These are phyloP conservation scores for Ormyrus rosae DNA, from an alignment of 2,888 invertebrate genomes.

Conservation along the genomic window DNA sequence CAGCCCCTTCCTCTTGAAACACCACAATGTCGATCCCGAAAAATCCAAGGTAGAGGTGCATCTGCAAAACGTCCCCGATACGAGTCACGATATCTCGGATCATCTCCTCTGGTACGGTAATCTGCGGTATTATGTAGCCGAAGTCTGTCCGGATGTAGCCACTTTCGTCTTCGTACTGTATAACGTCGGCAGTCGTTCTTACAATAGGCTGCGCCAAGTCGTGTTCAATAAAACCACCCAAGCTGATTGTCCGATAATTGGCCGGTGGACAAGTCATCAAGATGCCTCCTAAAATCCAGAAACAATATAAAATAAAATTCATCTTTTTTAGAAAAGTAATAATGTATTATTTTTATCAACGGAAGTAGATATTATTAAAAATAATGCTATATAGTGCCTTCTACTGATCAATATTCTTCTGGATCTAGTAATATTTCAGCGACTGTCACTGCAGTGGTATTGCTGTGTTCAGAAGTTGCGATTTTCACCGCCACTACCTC, in stretches of 20 bases:
- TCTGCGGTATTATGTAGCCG: conserved; percentile 61
- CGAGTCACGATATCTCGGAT: conserved; percentile 51
- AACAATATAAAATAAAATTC: neutral
- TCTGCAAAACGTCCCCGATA: conserved; percentile 53
- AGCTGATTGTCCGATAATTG: conserved; percentile 57
- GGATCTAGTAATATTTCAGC: conserved; percentile 21
- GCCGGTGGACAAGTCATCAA: conserved; percentile 57
- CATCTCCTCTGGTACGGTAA: conserved; percentile 45
- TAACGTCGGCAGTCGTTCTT: conserved; percentile 58
- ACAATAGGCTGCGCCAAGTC: conserved; percentile 60
- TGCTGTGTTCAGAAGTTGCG: conserved; percentile 11
- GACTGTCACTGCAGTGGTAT: neutral
- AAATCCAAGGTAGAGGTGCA: conserved; percentile 60
- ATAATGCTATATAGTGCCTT: too few relatives aligned
- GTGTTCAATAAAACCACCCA: conserved; percentile 62
- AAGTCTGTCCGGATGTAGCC: conserved; percentile 55
- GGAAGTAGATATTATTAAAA: too few relatives aligned
- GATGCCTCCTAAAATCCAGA: conserved; percentile 36
- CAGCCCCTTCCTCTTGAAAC: conserved; percentile 47
- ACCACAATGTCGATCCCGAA: conserved; percentile 60
- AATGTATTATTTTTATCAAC: too few relatives aligned
- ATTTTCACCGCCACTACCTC: conserved; percentile 47
- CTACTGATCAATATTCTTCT: neutral
- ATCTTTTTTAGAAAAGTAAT: neutral
- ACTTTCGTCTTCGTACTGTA: conserved; percentile 42